These are phyloP conservation scores for Rhabdophis nuchalis DNA, from an alignment of 2,797 vertebrate species.

Conservation along the genomic window DNA sequence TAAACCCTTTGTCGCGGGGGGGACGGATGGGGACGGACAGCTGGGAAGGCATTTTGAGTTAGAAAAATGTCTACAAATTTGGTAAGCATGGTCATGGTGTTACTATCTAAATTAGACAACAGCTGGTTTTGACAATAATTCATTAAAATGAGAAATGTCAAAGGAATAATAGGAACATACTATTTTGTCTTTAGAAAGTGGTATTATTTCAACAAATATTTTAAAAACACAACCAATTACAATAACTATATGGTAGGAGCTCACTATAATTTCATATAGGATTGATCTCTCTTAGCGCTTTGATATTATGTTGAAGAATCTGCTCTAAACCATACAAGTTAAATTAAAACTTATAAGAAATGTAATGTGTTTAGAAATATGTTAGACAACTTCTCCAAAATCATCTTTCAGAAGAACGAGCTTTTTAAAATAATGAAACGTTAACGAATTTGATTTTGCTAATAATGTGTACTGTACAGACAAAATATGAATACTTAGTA, in stretches of 20 bases:
- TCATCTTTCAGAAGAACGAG: not conserved
- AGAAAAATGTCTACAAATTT: not conserved
- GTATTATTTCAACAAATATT: not conserved
- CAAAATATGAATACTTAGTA: not conserved
- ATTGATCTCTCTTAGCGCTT: not conserved
- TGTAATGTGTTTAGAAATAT: not conserved
- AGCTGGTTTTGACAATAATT: not conserved
- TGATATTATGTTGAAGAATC: not conserved
- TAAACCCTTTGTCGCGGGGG: not conserved
- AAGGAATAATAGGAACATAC: not conserved
- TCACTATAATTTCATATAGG: not conserved
- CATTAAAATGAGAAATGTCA: not conserved
- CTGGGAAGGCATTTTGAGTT: not conserved
- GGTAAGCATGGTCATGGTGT: not conserved
- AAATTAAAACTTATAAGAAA: not conserved
- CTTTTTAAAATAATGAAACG: not conserved
- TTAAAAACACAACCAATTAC: not conserved
- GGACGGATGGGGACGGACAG: too few species aligned
- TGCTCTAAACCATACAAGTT: not conserved
- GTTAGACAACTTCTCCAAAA: not conserved
- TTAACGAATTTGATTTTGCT: not conserved
- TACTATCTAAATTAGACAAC: not conserved
- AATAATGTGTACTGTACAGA: not conserved
- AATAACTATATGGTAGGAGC: not conserved
- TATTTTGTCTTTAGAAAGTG: not conserved